These are phyloP conservation scores for Nomada goodeniana DNA, from an alignment of 2,888 invertebrate species.

Conservation along the genomic window DNA sequence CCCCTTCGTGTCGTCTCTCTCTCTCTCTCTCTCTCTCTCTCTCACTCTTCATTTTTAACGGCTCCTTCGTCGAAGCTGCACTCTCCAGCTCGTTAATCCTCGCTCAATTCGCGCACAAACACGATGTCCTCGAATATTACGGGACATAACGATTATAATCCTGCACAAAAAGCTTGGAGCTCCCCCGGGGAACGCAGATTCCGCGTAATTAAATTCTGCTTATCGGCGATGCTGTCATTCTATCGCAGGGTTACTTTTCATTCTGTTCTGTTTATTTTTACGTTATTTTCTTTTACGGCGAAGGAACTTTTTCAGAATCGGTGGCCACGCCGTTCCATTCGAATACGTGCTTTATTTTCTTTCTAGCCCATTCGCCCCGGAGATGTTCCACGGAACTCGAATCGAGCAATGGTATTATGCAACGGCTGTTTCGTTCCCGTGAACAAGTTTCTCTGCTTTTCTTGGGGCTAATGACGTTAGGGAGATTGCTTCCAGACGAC, in stretches of 20 bases:
- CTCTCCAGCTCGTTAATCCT: constrained; percentile 45
- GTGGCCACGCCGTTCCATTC: constrained; percentile 31
- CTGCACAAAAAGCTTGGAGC: neutral
- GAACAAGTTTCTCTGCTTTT: constrained; percentile 31
- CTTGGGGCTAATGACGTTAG: constrained; percentile 40
- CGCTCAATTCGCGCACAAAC: constrained; percentile 40
- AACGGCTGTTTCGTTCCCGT: constrained; percentile 46
- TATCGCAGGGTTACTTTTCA: neutral
- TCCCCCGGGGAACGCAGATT: neutral
- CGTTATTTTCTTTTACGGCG: neutral
- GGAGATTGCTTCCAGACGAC: constrained; percentile 28
- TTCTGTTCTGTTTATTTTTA: neutral
- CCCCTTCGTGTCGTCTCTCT: neutral
- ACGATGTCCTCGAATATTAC: constrained; percentile 11
- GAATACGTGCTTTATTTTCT: constrained; percentile 26
- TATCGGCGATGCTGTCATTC: neutral
- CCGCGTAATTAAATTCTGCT: constrained; percentile 11
- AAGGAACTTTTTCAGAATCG: neutral
- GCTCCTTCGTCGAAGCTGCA: constrained; percentile 10
- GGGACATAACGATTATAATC: constrained; percentile 21
- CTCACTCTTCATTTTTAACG: neutral
- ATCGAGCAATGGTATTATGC: constrained; percentile 37
- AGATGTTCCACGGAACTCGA: neutral
- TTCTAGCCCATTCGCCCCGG: neutral
- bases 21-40: no score